These are phyloP conservation scores for Myotis planiceps DNA, from an alignment of 2,797 vertebrate genomes.

Conservation along the genomic window DNA sequence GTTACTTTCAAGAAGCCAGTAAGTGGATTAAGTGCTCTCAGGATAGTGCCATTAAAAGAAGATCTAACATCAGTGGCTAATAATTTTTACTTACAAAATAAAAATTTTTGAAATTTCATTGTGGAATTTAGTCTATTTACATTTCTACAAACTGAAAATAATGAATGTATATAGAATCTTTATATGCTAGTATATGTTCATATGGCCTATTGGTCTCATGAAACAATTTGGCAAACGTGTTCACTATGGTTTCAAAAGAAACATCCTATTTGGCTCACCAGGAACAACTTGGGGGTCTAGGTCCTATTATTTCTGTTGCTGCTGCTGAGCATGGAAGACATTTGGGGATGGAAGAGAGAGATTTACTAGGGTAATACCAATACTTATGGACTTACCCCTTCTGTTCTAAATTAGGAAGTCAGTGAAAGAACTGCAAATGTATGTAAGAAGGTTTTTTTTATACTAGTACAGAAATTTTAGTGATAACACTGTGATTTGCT, in stretches of 20 bases:
- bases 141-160: conserved; percentile 55
- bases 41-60: conserved; percentile 57
- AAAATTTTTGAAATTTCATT: conserved; percentile 62
- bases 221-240: conserved; percentile 49
- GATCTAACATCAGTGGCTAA: conserved; percentile 63
- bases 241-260: conserved; percentile 54
- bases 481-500: conserved; percentile 49
- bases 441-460: conserved; percentile 50
- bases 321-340: background rate
- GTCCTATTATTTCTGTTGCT: background rate
- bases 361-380: conserved; percentile 24
- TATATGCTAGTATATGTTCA: conserved; percentile 23
- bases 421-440: conserved; percentile 38
- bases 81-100: conserved; percentile 60
- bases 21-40: conserved; percentile 12
- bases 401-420: conserved; percentile 43
- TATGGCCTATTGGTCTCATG: background rate
- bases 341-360: background rate
- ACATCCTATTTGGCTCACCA: background rate
- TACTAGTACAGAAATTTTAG: conserved; percentile 46
- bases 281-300: background rate
- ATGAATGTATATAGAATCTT: conserved; percentile 21
- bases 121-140: conserved; percentile 59
- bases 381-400: background rate
- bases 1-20: conserved; percentile 35